These are phyloP conservation scores for Protosalanx chinensis DNA, from an alignment of 2,797 vertebrate genomes.

Conservation along the genomic window DNA sequence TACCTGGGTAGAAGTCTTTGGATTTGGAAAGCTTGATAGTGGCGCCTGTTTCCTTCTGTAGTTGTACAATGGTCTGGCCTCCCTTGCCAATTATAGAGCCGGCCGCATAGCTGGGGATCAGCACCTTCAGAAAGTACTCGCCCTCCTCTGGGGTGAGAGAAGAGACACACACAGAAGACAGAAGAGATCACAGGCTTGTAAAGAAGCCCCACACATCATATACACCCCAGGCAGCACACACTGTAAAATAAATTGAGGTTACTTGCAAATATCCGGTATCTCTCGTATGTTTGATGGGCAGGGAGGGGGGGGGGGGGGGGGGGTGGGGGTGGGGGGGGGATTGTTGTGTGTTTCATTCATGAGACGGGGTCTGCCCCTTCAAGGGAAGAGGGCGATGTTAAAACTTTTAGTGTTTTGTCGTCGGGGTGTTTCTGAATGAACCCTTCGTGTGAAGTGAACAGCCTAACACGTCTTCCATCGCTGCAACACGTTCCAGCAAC, in stretches of 20 bases:
- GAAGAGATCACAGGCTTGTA: slow-evolving; percentile 51
- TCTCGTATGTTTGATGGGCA: no score
- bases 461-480: background rate
- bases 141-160: slow-evolving; percentile 75
- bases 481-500: background rate
- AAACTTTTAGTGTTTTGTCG: no score
- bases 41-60: slow-evolving; percentile 93
- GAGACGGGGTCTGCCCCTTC: no score
- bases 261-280: no score
- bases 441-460: background rate
- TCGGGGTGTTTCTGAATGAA: no score
- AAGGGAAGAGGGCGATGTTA: no score
- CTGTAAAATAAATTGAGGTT: no score
- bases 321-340: no score
- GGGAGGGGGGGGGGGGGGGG: no score
- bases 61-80: slow-evolving; percentile 92
- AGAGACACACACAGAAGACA: slow-evolving; percentile 44
- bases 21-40: slow-evolving; percentile 97
- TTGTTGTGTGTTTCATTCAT: no score
- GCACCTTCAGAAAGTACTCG: slow-evolving; percentile 95
- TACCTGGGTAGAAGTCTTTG: slow-evolving; percentile 97
- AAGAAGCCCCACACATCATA: slow-evolving; percentile 38
- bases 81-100: slow-evolving; percentile 96
- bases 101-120: slow-evolving; percentile 95
- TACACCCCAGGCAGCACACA: slow-evolving; percentile 7